phyloP scores from a whole-genome alignment of 2,888 invertebrate genomes.

The Dicyrtomina minuta region DNA sequence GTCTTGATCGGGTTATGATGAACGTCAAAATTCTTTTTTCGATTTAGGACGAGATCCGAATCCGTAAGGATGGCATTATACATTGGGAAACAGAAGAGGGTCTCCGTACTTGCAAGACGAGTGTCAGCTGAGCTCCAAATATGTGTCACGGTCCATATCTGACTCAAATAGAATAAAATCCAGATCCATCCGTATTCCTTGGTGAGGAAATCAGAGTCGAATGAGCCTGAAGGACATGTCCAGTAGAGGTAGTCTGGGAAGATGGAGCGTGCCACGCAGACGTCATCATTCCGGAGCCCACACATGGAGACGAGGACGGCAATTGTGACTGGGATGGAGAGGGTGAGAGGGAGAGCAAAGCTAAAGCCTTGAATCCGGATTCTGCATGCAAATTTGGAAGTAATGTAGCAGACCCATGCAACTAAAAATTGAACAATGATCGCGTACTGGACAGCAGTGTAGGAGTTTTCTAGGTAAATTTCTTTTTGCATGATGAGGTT shows the following conservation, averaged over 20 bases:
- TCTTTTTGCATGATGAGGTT: not conserved
- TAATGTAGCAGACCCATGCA: slow-evolving; percentile 57
- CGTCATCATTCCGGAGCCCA: slow-evolving; percentile 78
- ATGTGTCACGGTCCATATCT: slow-evolving; percentile 94
- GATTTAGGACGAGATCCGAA: slow-evolving; percentile 89
- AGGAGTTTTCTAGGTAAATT: not conserved
- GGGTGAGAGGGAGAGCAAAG: slow-evolving; percentile 58
- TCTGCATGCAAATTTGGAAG: slow-evolving; percentile 60
- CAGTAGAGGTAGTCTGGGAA: slow-evolving; percentile 59
- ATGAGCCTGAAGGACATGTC: slow-evolving; percentile 58
- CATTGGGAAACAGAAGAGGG: slow-evolving; percentile 90
- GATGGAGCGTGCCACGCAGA: slow-evolving; percentile 77
- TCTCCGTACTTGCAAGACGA: slow-evolving; percentile 92
- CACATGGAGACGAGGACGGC: slow-evolving; percentile 53
- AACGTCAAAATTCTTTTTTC: slow-evolving; percentile 60
- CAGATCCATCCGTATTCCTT: slow-evolving; percentile 84
- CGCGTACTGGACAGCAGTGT: slow-evolving; percentile 45
- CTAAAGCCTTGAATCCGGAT: slow-evolving; percentile 59
- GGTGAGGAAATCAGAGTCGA: slow-evolving; percentile 4
- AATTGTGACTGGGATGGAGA: slow-evolving; percentile 57
- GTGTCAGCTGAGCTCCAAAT: slow-evolving; percentile 93
- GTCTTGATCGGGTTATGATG: not conserved
- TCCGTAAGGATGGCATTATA: slow-evolving; percentile 88
- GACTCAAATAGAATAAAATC: slow-evolving; percentile 88
- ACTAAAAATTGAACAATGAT: slow-evolving; percentile 55